phyloP scores from a whole-genome alignment of 2,797 vertebrate genomes.

The Chromis chromis region DNA sequence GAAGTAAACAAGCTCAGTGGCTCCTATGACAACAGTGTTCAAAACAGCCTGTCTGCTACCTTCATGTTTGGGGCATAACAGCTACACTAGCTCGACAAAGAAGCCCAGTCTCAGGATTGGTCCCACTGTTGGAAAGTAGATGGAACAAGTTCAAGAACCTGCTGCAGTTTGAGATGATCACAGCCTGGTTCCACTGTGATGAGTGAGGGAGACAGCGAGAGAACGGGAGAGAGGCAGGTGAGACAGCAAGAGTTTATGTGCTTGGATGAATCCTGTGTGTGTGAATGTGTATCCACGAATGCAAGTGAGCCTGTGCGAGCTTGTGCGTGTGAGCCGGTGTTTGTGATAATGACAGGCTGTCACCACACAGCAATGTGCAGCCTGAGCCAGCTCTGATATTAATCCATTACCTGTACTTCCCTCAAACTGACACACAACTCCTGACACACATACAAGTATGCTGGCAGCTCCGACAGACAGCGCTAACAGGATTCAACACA shows the following conservation, averaged over 20 bases:
- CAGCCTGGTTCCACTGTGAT: conserved; percentile 27
- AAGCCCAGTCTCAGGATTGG: conserved; percentile 25
- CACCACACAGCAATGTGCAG: conserved; percentile 71
- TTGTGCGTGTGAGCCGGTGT: conserved; percentile 62
- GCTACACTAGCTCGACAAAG: conserved; percentile 14
- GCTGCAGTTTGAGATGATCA: conserved; percentile 50
- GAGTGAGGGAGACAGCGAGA: conserved; percentile 20
- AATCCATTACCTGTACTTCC: conserved; percentile 86
- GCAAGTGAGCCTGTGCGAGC: conserved; percentile 16
- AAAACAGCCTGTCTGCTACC: conserved; percentile 42
- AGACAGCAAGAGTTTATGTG: conserved; percentile 28
- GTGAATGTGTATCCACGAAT: not conserved
- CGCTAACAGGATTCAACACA: conserved; percentile 56
- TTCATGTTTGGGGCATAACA: conserved; percentile 48
- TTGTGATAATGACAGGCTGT: conserved; percentile 85
- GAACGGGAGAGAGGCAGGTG: conserved; percentile 26
- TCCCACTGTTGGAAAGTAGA: conserved; percentile 22
- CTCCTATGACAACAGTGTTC: conserved; percentile 46
- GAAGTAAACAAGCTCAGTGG: conserved; percentile 66
- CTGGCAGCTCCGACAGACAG: conserved; percentile 28
- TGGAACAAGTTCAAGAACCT: conserved; percentile 43
- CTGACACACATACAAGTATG: conserved; percentile 27
- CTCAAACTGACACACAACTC: conserved; percentile 58
- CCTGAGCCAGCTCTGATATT: conserved; percentile 81
- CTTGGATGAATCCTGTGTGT: conserved; percentile 7